These are phyloP conservation scores for Falco biarmicus DNA, from an alignment of 2,797 vertebrate genomes.

Conservation along the genomic window DNA sequence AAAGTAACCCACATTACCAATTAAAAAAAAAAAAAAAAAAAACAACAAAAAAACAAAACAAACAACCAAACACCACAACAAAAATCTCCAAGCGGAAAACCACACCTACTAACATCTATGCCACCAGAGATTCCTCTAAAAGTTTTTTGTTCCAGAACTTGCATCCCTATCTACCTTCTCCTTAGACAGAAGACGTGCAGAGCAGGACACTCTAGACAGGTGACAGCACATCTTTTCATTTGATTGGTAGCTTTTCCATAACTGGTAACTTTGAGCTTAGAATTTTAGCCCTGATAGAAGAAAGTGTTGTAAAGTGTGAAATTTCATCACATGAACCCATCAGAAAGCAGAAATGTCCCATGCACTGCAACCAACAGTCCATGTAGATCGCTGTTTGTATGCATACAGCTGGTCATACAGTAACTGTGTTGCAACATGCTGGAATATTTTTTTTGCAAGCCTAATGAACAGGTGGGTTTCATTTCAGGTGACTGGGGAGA, in stretches of 20 bases:
- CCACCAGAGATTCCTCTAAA: neutral
- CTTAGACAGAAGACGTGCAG: neutral
- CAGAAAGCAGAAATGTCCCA: neutral
- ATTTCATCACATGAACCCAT: neutral
- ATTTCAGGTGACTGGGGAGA: conserved; percentile 53
- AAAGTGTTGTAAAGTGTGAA: neutral
- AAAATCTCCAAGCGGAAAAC: neutral
- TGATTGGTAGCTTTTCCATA: neutral
- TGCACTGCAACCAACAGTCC: neutral
- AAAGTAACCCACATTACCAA: neutral
- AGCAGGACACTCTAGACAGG: neutral
- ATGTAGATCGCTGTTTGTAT: neutral
- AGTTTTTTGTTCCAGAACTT: neutral
- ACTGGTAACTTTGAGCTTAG: neutral
- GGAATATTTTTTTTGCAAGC: conserved; percentile 10
- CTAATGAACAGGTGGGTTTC: conserved; percentile 58
- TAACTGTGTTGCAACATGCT: conserved; percentile 13
- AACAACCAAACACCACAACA: neutral
- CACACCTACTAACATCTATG: neutral
- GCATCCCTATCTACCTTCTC: neutral
- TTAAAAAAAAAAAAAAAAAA: neutral
- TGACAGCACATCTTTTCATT: neutral
- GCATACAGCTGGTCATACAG: neutral
- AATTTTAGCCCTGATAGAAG: neutral
- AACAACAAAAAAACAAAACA: neutral